These are phyloP conservation scores for Apodemia mormo DNA, from an alignment of 2,888 invertebrate genomes.

Conservation along the genomic window DNA sequence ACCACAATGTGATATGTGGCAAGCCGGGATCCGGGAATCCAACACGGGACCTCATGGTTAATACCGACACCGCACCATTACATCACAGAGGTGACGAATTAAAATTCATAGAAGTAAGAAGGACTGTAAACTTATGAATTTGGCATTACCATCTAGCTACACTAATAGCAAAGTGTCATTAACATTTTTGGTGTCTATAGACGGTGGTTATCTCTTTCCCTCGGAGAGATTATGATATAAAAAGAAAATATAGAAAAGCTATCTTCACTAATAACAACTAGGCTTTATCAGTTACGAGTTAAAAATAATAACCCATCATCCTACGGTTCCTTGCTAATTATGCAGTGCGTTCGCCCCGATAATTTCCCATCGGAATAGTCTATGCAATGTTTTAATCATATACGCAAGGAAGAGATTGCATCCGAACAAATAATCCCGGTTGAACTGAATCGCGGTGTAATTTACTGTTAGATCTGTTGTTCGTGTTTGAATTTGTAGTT, in stretches of 20 bases:
- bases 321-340: slow-evolving; percentile 72
- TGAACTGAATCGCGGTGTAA: slow-evolving; percentile 64
- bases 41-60: too few relatives aligned
- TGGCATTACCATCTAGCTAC: too few relatives aligned
- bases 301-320: slow-evolving; percentile 45
- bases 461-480: slow-evolving; percentile 65
- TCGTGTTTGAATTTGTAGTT: slow-evolving; percentile 56
- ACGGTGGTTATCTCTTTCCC: too few relatives aligned
- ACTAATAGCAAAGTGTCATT: too few relatives aligned
- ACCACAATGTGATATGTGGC: too few relatives aligned
- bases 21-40: too few relatives aligned
- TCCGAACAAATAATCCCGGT: slow-evolving; percentile 69
- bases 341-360: slow-evolving; percentile 71
- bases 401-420: slow-evolving; percentile 74
- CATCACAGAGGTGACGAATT: too few relatives aligned
- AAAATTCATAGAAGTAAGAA: too few relatives aligned
- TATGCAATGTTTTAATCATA: slow-evolving; percentile 79
- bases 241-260: not conserved
- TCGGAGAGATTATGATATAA: too few relatives aligned
- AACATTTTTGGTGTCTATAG: too few relatives aligned
- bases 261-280: not conserved
- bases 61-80: too few relatives aligned
- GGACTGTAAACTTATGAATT: too few relatives aligned
- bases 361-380: slow-evolving; percentile 75
- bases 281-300: slow-evolving; percentile 34